Base-by-base conservation (phyloP, 2,113 vertebrate genomes). In the Corvus hawaiiensis region DNA sequence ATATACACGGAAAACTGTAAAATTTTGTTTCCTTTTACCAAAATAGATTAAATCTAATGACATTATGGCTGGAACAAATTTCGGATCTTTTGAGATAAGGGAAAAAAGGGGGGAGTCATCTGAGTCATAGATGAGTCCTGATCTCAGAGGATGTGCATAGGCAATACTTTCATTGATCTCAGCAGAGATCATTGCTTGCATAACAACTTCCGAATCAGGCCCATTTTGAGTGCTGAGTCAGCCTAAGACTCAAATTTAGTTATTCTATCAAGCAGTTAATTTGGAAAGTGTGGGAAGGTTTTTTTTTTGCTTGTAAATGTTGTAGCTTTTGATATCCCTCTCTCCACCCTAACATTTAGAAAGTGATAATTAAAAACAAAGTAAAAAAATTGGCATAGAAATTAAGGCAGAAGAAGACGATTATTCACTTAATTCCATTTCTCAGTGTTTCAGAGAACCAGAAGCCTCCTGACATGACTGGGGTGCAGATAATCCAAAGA, bases 81-180 rank as follows among this genome's bases (percentile, higher is more conserved):
- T 77, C 67, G 69, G 90, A 71, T 75, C 49, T 95, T 94, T 72
- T 89, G 69, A 94, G 86, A 80, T 81, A 89, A 89, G 26, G n/a
- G 82, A 91, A 89, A 86, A 96, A 90, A 89, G n/a, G 20, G 37
- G 37, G 20, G 52, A 89, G 96, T 62, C 79, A 81, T n/a, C 88
- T 97, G 97, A 97, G 90, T 97, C 96, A 96, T 74, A 87, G 84
- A 80, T 87, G 91, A 95, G 67, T 92, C 43, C 79, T 88, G 83
- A 80, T 93, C 74, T 86, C 33, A 2, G 49, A 94, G 86, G 92
- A 91, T 56, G 59, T 81, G 51, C 84, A 75, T 46, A 96, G 63
- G 67, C 88, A 94, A 75, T 52, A 58, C 32, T 86, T 63, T 49
- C 62, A 84, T 39, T 94, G 90, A 96, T 94, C 93, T 91, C 94